Evolutionary conservation across 2,797 vertebrate genomes (phyloP), one percentile per base, ranked within the genome.

Genomic region (Nyctibius grandis): DNA sequence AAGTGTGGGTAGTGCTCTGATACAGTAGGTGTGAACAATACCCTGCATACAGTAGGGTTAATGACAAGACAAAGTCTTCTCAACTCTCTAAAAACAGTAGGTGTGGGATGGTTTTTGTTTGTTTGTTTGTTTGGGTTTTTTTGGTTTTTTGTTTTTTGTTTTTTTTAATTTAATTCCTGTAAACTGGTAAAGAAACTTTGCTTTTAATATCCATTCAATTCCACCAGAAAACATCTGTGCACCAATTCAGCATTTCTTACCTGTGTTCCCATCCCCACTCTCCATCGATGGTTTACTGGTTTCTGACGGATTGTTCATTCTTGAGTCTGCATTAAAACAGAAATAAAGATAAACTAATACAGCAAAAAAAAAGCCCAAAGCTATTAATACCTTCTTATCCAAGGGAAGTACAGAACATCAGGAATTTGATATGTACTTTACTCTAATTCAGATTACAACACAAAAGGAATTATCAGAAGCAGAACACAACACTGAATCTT

Each of bases 241-340:
- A 83, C 4, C 23, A n/a, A 59, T 1, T 18, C 4, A 45, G 70
- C 11, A 26, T 48, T 56, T 97, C 98, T 98, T 98, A 99, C 99
- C 99, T 98, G 98, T 98, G 98, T 97, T 98, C 97, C 98, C 98
- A 97, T 99, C 98, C 96, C 98, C 98, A 95, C 98, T 99, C 97
- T 99, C 99, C 99, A 99, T 98, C 97, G 99, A 98, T 97, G 99
- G 98, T 99, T 99, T 99, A 99, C 97, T 98, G 90, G 98, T 98
- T 99, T 99, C 99, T 98, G 99, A 99, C 98, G 99, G 99, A 99
- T 99, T 99, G 98, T 98, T 99, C 99, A 99, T 99, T 99, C 99
- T 99, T 97, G 98, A 98, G 98, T 99, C 99, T 99, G 98, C 92
- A 96, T 89, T 48, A 98, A 97, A 98, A 97, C 95, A 98, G 95